Percentiles rank a stretch among this genome's conserved stretches.
Evolutionary conservation across 2,113 vertebrate genomes (phyloP).

Genomic region (Crotalus viridis): DNA sequence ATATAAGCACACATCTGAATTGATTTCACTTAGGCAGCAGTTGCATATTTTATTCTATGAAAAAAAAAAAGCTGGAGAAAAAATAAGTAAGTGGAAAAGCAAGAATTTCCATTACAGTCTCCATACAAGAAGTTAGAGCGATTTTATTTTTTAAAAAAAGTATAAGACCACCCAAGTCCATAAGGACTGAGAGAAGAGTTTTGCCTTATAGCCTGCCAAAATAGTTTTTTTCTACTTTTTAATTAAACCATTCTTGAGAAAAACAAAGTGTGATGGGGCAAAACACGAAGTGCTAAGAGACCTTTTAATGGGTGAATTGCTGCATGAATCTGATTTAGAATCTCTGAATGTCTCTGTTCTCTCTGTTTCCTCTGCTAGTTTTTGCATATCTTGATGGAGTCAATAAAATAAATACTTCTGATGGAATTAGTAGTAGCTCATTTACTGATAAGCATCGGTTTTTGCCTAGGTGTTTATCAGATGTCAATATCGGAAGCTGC

Average conservation of each 20-base stretch:
- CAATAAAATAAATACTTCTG: background rate
- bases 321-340: background rate
- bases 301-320: background rate
- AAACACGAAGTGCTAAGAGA: background rate
- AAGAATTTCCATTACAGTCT: background rate
- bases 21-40: background rate
- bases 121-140: background rate
- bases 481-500: slow-evolving; percentile 91
- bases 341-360: background rate
- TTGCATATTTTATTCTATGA: background rate
- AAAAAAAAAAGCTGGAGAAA: background rate
- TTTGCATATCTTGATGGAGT: background rate
- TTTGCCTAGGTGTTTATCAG: slow-evolving; percentile 84
- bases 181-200: background rate
- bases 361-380: background rate
- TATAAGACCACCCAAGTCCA: background rate
- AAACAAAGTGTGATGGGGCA: background rate
- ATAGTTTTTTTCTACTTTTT: background rate
- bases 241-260: background rate
- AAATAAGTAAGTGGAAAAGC: background rate
- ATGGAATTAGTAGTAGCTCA: background rate
- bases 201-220: background rate
- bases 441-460: background rate
- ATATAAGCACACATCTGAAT: background rate
- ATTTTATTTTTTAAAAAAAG: background rate